These are phyloP conservation scores for Dryadula phaetusa DNA, from an alignment of 2,888 invertebrate species.

Conservation along the genomic window DNA sequence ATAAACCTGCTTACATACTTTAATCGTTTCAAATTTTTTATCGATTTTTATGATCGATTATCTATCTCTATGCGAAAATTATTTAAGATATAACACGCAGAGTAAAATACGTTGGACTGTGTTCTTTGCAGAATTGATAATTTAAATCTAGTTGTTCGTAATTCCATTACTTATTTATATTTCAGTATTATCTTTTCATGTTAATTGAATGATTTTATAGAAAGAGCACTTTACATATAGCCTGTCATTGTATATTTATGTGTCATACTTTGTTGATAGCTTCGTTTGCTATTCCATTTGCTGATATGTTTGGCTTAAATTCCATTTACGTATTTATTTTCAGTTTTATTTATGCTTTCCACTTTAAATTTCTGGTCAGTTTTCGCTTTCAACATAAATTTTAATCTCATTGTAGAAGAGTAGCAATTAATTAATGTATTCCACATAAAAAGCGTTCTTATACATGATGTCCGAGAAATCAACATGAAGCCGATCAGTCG, in stretches of 20 bases:
- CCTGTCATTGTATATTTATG: constrained; percentile 6
- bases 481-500: too few relatives aligned
- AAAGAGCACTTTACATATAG: background rate
- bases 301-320: constrained; percentile 1
- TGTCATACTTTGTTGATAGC: background rate
- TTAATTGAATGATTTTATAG: background rate
- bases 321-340: background rate
- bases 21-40: background rate
- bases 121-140: background rate
- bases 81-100: background rate
- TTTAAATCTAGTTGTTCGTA: background rate
- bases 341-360: background rate
- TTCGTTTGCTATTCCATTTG: constrained; percentile 7
- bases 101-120: background rate
- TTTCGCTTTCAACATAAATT: background rate
- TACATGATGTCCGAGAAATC: too few relatives aligned
- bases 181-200: background rate
- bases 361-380: background rate
- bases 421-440: background rate
- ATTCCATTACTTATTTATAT: background rate
- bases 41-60: background rate
- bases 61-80: background rate
- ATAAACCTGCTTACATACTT: constrained; percentile 2
- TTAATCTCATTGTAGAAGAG: background rate
- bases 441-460: too few relatives aligned